Evolutionary conservation across 2,797 vertebrate species (phyloP).

Genomic region (Darevskia nairensis): DNA sequence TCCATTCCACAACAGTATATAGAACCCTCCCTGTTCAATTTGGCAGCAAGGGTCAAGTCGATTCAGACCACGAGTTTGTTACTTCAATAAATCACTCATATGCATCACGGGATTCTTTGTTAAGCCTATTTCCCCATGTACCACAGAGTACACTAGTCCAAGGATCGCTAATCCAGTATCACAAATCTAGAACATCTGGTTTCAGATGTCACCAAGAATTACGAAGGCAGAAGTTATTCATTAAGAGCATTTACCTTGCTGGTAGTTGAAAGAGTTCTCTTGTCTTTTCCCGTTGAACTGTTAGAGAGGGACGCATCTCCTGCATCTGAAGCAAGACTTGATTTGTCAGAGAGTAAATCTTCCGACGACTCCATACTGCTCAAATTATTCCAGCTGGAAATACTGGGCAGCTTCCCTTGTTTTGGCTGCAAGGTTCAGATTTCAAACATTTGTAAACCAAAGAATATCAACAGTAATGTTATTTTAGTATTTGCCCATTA

Average conservation of each 20-base stretch:
- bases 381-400: conserved; percentile 45
- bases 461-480: background rate
- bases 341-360: conserved; percentile 80
- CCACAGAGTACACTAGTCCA: background rate
- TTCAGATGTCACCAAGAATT: background rate
- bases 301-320: conserved; percentile 74
- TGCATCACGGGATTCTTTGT: background rate
- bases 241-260: conserved; percentile 72
- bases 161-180: background rate
- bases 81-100: background rate
- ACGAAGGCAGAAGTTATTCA: background rate
- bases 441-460: conserved; percentile 35
- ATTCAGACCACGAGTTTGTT: background rate
- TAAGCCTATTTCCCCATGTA: background rate
- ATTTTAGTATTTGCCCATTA: background rate
- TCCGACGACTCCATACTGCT: conserved; percentile 75
- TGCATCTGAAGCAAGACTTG: conserved; percentile 76
- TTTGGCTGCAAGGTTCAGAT: conserved; percentile 49
- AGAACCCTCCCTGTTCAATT: background rate
- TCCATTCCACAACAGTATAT: background rate
- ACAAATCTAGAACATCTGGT: background rate
- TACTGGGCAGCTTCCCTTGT: conserved; percentile 62
- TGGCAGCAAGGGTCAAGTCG: background rate
- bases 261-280: conserved; percentile 73
- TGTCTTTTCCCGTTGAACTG: conserved; percentile 68